Conservation (phyloP, 2,797 vertebrate genomes). For the Molossus alvarezi region DNA sequence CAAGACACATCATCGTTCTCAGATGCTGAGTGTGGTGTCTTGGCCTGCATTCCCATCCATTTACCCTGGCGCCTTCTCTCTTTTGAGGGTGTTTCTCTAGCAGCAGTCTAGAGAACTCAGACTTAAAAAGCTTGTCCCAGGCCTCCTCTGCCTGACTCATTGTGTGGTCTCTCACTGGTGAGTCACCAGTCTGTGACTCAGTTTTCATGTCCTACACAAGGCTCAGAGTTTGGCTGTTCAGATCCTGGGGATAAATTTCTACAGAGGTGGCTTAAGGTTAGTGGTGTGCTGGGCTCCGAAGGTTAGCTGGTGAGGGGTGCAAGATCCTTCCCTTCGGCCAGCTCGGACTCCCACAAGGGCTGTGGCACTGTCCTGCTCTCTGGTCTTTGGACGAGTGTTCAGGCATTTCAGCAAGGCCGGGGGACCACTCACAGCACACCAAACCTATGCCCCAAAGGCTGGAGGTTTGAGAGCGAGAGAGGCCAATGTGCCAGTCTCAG, state of each 20-base stretch:
- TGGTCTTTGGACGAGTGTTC: not conserved
- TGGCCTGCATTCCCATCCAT: conserved; percentile 2
- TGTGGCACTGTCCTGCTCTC: not conserved
- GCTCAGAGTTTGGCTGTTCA: conserved; percentile 61
- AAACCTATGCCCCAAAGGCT: not conserved
- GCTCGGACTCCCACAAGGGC: not conserved
- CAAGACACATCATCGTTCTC: not conserved
- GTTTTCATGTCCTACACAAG: conserved; percentile 56
- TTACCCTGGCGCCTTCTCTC: not conserved
- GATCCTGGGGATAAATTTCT: conserved; percentile 1
- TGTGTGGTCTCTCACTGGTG: conserved; percentile 77
- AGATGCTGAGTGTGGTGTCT: not conserved
- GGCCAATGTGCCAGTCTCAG: not conserved
- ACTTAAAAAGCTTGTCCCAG: conserved; percentile 29
- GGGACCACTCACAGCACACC: not conserved
- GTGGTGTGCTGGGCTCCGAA: not conserved
- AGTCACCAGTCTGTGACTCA: conserved; percentile 79
- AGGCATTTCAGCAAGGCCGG: not conserved
- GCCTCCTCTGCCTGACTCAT: conserved; percentile 77
- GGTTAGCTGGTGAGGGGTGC: not conserved
- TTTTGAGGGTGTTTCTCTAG: not conserved
- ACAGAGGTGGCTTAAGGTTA: conserved; percentile 5
- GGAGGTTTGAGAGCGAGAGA: not conserved
- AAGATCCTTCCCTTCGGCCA: not conserved
- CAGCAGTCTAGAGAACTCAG: conserved; percentile 47